Evolutionary conservation across 1,140 invertebrate species (phyloP).

Genomic region (Drosophila yakuba): DNA sequence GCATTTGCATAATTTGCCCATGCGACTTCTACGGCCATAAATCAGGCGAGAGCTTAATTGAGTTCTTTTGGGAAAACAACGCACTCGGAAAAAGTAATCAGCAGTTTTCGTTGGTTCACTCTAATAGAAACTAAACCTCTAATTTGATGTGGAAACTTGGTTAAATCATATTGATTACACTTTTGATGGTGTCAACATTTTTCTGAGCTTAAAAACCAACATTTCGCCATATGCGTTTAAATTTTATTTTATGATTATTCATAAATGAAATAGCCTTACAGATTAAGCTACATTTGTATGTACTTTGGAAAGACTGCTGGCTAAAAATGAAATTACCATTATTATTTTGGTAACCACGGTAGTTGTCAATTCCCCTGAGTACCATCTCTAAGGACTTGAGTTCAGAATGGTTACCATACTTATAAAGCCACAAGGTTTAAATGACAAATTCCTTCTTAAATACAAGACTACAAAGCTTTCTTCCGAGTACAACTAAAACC

Average conservation of each 20-base stretch:
- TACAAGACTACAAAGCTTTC: background rate
- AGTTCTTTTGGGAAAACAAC: constrained; percentile 48
- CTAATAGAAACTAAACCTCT: background rate
- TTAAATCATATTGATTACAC: too few relatives aligned
- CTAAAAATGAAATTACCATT: background rate
- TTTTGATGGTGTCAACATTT: background rate
- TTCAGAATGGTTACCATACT: constrained; percentile 9
- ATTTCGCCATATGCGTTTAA: too few relatives aligned
- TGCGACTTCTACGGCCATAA: constrained; percentile 46
- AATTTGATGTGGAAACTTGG: too few relatives aligned
- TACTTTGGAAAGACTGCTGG: too few relatives aligned
- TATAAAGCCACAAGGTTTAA: constrained; percentile 13
- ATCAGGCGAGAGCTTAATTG: constrained; percentile 59
- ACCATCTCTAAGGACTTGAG: background rate
- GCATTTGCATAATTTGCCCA: constrained; percentile 74
- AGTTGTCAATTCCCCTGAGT: constrained; percentile 1
- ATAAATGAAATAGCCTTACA: background rate
- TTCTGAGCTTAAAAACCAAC: background rate
- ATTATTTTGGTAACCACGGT: background rate
- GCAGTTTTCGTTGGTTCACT: background rate
- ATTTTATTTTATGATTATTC: background rate
- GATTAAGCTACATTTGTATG: background rate
- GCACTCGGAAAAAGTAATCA: constrained; percentile 11
- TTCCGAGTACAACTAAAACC: background rate
- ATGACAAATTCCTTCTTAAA: background rate